Base-by-base conservation (phyloP, 2,888 invertebrate species). In the Merodon equestris region DNA sequence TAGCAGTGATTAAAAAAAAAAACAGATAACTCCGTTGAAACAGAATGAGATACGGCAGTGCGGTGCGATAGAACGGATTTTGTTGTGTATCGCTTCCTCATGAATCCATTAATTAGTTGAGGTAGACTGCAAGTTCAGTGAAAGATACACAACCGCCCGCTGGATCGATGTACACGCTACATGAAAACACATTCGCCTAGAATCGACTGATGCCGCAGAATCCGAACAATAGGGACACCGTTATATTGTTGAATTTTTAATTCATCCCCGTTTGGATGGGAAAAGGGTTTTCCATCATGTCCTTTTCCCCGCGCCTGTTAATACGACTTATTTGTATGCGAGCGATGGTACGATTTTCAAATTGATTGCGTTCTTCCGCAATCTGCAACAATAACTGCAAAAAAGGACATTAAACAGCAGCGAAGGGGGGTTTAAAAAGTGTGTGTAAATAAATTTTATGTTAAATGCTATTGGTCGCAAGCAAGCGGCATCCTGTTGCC, bases 171-270 rank as follows among this genome's bases (percentile, higher is more conserved):
- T 27, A 27, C 27, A 27, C n/a, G n/a, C n/a, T 27, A 27, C 7
- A 7, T 27, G 27, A 7, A 27, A 4, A 27, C 27, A 7, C 7
- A 27, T 27, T 7, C 12, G 12, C 12, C 10, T 42, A 1, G 4
- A 13, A 27, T 17, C 56, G 34, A 9, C 44, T 27, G 48, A 63
- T 47, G 58, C 51, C 18, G 50, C 44, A 34, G 34, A 42, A 44
- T 50, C 51, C 34, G 44, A 67, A 57, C 56, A 73, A 74, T 73
- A 68, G 77, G 40, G 9, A 60, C 56, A 68, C 45, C 7, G 13
- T 74, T 74, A 74, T 50, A 64, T 64, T 74, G 79, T 68, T 64
- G 40, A 70, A 70, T 64, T 79, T 79, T 74, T 70, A 73, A 77
- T 77, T 63, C 44, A 38, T 66, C 45, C 60, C 50, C 48, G 36